phyloP scores from a whole-genome alignment of 2,797 vertebrate species.

The Pipistrellus nathusii region DNA sequence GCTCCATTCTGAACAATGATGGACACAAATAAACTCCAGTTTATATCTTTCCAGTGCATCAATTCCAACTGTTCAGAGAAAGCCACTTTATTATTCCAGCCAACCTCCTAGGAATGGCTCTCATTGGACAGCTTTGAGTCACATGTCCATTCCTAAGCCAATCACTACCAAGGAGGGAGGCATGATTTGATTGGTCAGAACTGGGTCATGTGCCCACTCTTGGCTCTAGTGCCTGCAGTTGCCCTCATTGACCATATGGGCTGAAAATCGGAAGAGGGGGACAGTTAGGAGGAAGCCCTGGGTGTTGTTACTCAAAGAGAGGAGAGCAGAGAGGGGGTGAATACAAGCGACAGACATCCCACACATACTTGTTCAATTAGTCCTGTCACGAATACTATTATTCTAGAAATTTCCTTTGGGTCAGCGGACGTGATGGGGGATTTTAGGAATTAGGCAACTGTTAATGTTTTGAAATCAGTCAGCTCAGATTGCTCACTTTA shows the following conservation, averaged over 20 bases:
- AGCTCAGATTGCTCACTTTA: not conserved
- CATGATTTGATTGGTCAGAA: not conserved
- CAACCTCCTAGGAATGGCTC: not conserved
- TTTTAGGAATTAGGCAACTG: slow-evolving; percentile 59
- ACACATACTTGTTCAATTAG: not conserved
- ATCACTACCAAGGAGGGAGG: not conserved
- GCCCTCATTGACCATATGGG: not conserved
- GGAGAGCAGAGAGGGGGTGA: not conserved
- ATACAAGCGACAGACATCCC: not conserved
- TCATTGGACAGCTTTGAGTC: not conserved
- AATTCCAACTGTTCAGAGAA: not conserved
- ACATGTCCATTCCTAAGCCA: not conserved
- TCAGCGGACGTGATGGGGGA: slow-evolving; percentile 40
- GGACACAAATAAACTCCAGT: not conserved
- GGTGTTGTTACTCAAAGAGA: not conserved
- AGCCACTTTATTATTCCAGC: not conserved
- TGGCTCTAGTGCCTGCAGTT: not conserved
- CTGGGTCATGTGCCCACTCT: not conserved
- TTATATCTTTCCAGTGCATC: not conserved
- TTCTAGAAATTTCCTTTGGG: slow-evolving; percentile 45
- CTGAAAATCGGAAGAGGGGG: not conserved
- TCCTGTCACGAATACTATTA: not conserved
- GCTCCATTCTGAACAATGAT: not conserved
- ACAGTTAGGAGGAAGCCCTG: not conserved
- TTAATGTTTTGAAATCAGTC: slow-evolving; percentile 50